Evolutionary conservation across 2,888 invertebrate genomes (phyloP).

Genomic region (Eustalomyia histrio): DNA sequence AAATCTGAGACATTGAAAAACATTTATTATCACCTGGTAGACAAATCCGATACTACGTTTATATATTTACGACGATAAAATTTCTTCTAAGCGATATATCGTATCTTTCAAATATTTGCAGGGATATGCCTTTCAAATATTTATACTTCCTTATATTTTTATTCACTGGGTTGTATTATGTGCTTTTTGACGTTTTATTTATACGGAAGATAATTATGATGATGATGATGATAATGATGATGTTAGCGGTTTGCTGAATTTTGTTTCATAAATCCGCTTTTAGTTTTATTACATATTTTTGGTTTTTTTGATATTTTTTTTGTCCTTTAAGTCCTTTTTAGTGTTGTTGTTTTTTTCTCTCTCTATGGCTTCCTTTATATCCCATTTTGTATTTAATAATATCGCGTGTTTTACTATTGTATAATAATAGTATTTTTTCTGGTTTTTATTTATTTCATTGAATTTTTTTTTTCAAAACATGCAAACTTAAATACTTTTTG

Average conservation of each 20-base stretch:
- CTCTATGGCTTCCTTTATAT: neutral
- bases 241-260: neutral
- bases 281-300: slow-evolving; percentile 13
- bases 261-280: slow-evolving; percentile 28
- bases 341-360: neutral
- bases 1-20: too few relatives aligned
- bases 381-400: slow-evolving; percentile 2
- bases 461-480: slow-evolving; percentile 41
- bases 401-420: slow-evolving; percentile 40
- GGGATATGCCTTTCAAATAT: too few relatives aligned
- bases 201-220: neutral
- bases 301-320: neutral
- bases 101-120: too few relatives aligned
- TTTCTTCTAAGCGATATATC: too few relatives aligned
- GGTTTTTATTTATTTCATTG: slow-evolving; percentile 11
- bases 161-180: neutral
- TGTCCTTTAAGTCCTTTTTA: slow-evolving; percentile 28
- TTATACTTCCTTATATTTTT: too few relatives aligned
- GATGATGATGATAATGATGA: slow-evolving; percentile 11
- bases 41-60: too few relatives aligned
- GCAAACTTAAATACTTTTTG: slow-evolving; percentile 47
- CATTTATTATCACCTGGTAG: too few relatives aligned
- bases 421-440: neutral
- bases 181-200: slow-evolving; percentile 19
- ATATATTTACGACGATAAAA: too few relatives aligned